Percentiles rank a stretch among this genome's conserved stretches.
These are phyloP conservation scores for Thereva nobilitata DNA, from an alignment of 2,888 invertebrate species.

Conservation along the genomic window DNA sequence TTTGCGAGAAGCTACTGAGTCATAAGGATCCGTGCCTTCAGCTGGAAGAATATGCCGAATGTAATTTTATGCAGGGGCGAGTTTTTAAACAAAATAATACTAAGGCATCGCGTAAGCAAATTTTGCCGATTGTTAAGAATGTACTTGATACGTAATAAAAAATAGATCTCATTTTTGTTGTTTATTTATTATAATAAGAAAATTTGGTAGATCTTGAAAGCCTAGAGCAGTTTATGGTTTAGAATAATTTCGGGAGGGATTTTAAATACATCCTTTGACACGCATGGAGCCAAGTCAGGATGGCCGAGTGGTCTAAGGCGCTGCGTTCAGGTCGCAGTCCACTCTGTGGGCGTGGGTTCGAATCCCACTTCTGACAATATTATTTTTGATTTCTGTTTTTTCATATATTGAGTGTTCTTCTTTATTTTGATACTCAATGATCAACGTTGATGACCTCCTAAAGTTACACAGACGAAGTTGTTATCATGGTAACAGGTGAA, in stretches of 20 bases:
- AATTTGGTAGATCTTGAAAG: too few relatives aligned
- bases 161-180: too few relatives aligned
- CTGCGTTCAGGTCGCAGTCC: slow-evolving; percentile 41
- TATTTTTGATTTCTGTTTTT: too few relatives aligned
- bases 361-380: slow-evolving; percentile 34
- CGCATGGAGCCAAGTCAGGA: slow-evolving; percentile 15
- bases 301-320: slow-evolving; percentile 41
- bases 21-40: slow-evolving; percentile 46
- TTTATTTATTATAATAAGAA: too few relatives aligned
- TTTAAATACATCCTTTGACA: too few relatives aligned
- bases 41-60: slow-evolving; percentile 55
- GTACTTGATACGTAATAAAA: slow-evolving; percentile 49
- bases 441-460: too few relatives aligned
- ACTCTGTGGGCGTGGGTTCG: slow-evolving; percentile 36
- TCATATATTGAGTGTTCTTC: too few relatives aligned
- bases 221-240: too few relatives aligned
- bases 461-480: too few relatives aligned
- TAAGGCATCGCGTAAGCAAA: slow-evolving; percentile 69
- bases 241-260: too few relatives aligned
- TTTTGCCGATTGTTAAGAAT: slow-evolving; percentile 66
- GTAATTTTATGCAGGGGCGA: slow-evolving; percentile 56
- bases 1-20: slow-evolving; percentile 45
- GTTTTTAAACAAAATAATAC: slow-evolving; percentile 66
- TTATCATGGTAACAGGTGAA: too few relatives aligned
- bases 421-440: too few relatives aligned